Evolutionary conservation across 2,113 vertebrate genomes (phyloP).

Genomic region (Siphamia tubifer): DNA sequence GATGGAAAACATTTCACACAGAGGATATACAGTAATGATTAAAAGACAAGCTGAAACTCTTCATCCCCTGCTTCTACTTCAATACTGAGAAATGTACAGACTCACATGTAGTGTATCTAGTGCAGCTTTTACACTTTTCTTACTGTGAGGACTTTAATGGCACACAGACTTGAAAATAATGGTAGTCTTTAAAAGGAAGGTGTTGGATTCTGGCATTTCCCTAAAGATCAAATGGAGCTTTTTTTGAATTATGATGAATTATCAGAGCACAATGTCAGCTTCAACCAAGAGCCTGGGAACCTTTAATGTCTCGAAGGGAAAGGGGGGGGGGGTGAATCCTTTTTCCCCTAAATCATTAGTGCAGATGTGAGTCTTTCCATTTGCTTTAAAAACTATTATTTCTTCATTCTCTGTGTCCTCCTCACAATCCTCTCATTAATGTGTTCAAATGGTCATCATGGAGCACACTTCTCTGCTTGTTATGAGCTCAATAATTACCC

Average conservation of each 20-base stretch:
- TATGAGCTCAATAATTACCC: conserved; percentile 15
- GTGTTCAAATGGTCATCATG: not conserved
- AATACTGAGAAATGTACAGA: not conserved
- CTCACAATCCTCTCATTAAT: conserved; percentile 14
- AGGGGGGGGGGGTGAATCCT: too few species aligned
- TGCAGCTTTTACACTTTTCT: not conserved
- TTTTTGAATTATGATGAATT: conserved; percentile 46
- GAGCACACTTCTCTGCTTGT: not conserved
- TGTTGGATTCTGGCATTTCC: conserved; percentile 40
- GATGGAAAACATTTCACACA: not conserved
- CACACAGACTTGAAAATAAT: conserved; percentile 37
- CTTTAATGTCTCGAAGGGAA: conserved; percentile 28
- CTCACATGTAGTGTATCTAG: not conserved
- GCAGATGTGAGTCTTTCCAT: conserved; percentile 13
- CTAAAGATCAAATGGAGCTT: conserved; percentile 49
- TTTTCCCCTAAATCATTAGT: conserved; percentile 47
- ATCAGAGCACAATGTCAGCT: conserved; percentile 24
- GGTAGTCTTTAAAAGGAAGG: conserved; percentile 28
- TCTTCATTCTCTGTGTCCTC: conserved; percentile 8
- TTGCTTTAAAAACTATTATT: not conserved
- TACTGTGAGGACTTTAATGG: conserved; percentile 6
- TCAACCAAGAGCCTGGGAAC: conserved; percentile 7
- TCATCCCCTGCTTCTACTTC: not conserved
- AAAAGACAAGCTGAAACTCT: not conserved
- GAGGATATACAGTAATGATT: not conserved